These are phyloP conservation scores for Gallirallus australis DNA, from an alignment of 2,797 vertebrate genomes.

Conservation along the genomic window DNA sequence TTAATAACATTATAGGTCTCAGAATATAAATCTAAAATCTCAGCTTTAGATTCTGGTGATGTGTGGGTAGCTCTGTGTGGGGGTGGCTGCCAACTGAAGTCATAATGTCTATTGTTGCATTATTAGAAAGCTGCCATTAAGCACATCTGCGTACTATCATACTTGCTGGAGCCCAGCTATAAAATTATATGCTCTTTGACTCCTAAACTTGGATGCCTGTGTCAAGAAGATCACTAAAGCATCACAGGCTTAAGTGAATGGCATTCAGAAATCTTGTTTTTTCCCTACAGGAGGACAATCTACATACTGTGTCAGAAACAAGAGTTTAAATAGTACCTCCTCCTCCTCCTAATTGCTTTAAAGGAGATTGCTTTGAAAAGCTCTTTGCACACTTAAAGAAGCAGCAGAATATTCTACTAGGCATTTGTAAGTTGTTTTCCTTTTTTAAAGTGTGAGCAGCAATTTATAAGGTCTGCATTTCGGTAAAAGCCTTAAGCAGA, in stretches of 20 bases:
- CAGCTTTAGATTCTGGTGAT: constrained; percentile 9
- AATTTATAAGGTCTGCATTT: background rate
- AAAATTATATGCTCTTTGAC: constrained; percentile 34
- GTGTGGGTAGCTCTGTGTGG: constrained; percentile 41
- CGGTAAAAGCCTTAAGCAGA: background rate
- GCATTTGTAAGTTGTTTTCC: background rate
- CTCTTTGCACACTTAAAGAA: background rate
- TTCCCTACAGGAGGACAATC: background rate
- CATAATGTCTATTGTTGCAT: constrained; percentile 51
- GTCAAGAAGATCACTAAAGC: constrained; percentile 18
- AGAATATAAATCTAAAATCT: constrained; percentile 57
- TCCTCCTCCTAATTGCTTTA: background rate
- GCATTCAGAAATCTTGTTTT: constrained; percentile 1
- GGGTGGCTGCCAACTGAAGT: constrained; percentile 42
- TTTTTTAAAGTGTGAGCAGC: background rate
- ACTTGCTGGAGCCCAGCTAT: background rate
- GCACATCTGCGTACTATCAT: background rate
- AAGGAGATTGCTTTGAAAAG: background rate
- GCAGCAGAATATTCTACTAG: background rate
- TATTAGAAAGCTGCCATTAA: constrained; percentile 63
- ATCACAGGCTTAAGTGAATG: constrained; percentile 10
- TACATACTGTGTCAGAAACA: background rate
- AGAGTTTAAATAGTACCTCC: background rate
- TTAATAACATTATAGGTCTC: constrained; percentile 25
- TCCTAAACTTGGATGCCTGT: constrained; percentile 20